A percentile compares a stretch with the other conserved stretches of the same genome.
These are phyloP conservation scores for Physella acuta DNA, from an alignment of 1,140 invertebrate species.

Conservation along the genomic window DNA sequence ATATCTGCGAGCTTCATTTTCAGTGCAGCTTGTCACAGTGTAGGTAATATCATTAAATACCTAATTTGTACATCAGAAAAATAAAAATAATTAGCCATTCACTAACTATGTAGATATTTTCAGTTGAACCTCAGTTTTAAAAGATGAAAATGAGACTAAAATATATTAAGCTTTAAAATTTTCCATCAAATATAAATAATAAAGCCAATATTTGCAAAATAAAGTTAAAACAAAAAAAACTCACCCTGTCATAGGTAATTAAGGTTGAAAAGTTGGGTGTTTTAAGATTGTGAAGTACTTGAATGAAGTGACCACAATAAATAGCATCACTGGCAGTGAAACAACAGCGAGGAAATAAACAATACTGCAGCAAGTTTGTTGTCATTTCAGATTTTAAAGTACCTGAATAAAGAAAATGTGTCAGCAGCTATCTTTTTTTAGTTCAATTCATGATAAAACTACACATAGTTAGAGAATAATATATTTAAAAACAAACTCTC, in stretches of 20 bases:
- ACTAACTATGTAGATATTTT: not conserved
- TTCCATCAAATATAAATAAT: no score
- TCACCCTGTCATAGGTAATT: conserved; percentile 93
- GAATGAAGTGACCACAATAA: conserved; percentile 96
- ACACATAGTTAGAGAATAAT: conserved; percentile 1
- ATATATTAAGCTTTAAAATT: no score
- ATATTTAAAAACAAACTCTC: not conserved
- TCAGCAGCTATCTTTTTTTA: not conserved
- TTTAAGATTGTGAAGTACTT: conserved; percentile 90
- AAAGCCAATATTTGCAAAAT: no score
- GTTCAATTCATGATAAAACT: no score
- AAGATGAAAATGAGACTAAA: not conserved
- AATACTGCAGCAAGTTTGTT: conserved; percentile 88
- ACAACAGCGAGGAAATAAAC: conserved; percentile 92
- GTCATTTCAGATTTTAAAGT: conserved; percentile 94
- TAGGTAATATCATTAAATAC: conserved; percentile 98
- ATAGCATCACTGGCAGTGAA: conserved; percentile 93
- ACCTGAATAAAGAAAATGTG: conserved; percentile 61
- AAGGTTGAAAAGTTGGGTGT: conserved; percentile 97
- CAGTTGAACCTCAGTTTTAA: not conserved
- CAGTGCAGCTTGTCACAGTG: conserved; percentile 93
- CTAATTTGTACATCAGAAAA: conserved; percentile 65
- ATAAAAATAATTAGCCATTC: no score
- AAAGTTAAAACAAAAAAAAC: no score
- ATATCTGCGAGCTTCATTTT: conserved; percentile 96